phyloP scores from a whole-genome alignment of 2,113 vertebrate species.

The Epinephelus lanceolatus region DNA sequence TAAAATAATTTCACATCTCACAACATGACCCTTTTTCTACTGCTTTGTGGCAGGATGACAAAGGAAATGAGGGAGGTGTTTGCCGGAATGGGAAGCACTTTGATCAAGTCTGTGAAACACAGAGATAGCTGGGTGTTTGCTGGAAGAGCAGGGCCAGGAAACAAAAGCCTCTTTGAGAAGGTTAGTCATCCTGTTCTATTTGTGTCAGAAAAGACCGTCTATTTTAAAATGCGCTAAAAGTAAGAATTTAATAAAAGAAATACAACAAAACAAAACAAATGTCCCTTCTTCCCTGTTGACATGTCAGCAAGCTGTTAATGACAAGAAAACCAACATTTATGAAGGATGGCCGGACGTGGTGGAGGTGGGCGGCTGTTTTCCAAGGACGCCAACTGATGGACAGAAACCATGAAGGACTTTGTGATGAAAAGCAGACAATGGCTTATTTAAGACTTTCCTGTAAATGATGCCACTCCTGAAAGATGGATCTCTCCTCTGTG shows the following conservation, averaged over 20 bases:
- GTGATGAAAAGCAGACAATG: neutral
- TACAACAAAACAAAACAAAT: constrained; percentile 24
- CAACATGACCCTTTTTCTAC: neutral
- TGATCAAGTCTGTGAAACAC: constrained; percentile 78
- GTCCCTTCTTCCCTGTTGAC: constrained; percentile 20
- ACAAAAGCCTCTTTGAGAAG: constrained; percentile 90
- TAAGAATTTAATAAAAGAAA: neutral
- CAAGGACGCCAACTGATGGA: constrained; percentile 50
- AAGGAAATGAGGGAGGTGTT: constrained; percentile 82
- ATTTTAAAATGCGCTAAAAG: constrained; percentile 36
- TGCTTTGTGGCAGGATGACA: constrained; percentile 84
- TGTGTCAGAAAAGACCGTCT: constrained; percentile 48
- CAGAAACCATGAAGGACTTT: neutral
- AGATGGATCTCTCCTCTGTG: neutral
- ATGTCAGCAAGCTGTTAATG: constrained; percentile 83
- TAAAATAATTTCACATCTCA: constrained; percentile 17
- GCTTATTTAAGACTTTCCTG: too few species aligned
- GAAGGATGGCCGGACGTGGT: constrained; percentile 88
- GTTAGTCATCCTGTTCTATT: constrained; percentile 74
- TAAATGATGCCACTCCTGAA: neutral
- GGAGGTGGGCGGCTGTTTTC: constrained; percentile 89
- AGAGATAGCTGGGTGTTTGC: constrained; percentile 93
- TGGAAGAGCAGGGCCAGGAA: constrained; percentile 79
- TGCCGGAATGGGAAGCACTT: constrained; percentile 84
- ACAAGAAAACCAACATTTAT: constrained; percentile 83